These are phyloP conservation scores for Phalacrocorax pelagicus DNA, from an alignment of 2,113 vertebrate genomes.

Conservation along the genomic window DNA sequence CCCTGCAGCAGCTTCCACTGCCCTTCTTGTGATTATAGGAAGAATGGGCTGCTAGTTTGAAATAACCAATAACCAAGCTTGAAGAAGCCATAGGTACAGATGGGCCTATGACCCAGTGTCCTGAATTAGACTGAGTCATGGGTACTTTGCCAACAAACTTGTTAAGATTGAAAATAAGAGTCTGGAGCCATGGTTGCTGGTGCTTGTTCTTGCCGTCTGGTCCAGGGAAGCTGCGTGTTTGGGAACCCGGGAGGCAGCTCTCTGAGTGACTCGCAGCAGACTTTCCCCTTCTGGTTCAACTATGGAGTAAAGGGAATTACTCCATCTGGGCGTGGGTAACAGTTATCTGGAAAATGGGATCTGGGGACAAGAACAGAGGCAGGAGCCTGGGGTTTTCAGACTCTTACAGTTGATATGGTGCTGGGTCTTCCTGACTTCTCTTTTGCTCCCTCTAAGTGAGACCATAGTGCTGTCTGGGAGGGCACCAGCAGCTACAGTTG, in stretches of 20 bases:
- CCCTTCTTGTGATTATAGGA: not conserved
- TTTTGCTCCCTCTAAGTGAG: not conserved
- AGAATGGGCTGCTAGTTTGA: not conserved
- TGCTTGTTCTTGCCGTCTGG: not conserved
- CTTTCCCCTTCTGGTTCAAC: not conserved
- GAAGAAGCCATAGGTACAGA: not conserved
- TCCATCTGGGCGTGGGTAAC: not conserved
- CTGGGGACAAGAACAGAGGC: not conserved
- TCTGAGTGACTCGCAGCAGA: not conserved
- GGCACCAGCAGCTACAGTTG: not conserved
- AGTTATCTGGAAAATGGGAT: not conserved
- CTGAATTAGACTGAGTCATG: not conserved
- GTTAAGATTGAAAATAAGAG: not conserved
- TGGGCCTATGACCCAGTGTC: not conserved
- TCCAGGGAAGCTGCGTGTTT: not conserved
- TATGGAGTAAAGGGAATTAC: not conserved
- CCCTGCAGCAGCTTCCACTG: not conserved
- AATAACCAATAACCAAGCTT: not conserved
- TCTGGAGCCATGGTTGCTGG: not conserved
- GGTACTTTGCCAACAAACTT: not conserved
- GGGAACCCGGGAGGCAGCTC: not conserved
- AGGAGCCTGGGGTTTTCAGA: not conserved
- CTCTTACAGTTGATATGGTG: rapidly evolving
- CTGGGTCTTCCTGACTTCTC: not conserved
- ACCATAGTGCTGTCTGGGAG: not conserved